These are phyloP conservation scores for Alethe diademata DNA, from an alignment of 2,113 vertebrate species.

Conservation along the genomic window DNA sequence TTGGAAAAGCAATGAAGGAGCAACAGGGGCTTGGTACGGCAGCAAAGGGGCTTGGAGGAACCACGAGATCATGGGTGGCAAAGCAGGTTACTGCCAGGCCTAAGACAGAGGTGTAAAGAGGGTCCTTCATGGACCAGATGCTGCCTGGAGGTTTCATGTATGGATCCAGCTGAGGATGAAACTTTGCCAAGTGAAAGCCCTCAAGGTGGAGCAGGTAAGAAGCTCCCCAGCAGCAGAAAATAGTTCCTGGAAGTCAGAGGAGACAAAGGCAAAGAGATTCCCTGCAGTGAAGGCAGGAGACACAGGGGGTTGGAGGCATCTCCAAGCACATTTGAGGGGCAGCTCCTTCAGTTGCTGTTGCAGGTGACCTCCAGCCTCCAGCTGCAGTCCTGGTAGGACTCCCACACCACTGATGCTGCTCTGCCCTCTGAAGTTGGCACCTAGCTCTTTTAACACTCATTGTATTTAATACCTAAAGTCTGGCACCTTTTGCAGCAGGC, in stretches of 20 bases:
- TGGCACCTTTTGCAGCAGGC: neutral
- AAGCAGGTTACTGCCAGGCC: neutral
- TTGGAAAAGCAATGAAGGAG: neutral
- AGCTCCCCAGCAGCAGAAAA: neutral
- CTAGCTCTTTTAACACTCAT: neutral
- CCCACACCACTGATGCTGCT: accelerated
- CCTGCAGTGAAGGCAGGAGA: neutral
- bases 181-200: neutral
- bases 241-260: neutral
- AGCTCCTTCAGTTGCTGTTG: neutral
- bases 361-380: neutral
- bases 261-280: neutral
- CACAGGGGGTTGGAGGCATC: neutral
- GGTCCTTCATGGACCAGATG: neutral
- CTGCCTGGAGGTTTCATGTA: neutral
- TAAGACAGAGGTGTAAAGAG: neutral
- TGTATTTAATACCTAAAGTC: neutral
- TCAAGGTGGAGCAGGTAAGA: neutral
- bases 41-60: accelerated
- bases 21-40: accelerated
- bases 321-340: neutral
- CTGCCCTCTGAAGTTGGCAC: neutral
- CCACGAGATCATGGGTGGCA: neutral
- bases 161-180: neutral
- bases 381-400: accelerated